These are phyloP conservation scores for Sinocyclocheilus anshuiensis DNA, from an alignment of 2,113 vertebrate species.

Conservation along the genomic window DNA sequence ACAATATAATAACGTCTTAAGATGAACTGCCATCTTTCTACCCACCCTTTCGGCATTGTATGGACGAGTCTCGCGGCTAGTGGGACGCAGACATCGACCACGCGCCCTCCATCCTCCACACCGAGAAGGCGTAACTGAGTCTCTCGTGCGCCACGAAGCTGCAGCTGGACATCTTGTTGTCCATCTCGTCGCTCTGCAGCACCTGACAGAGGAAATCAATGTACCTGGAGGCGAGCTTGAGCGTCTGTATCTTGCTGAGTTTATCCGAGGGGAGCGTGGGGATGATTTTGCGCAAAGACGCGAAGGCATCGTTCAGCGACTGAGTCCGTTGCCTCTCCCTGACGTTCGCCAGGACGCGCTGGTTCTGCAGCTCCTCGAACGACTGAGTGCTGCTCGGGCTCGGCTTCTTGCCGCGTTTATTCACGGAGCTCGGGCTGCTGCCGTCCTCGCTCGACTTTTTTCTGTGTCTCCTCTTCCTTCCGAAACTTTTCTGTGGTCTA, in stretches of 20 bases:
- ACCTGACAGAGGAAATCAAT: constrained; percentile 83
- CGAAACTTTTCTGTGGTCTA: constrained; percentile 72
- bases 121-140: constrained; percentile 83
- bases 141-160: constrained; percentile 84
- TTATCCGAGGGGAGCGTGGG: constrained; percentile 83
- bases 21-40: background rate
- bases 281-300: constrained; percentile 81
- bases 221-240: constrained; percentile 81
- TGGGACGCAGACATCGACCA: constrained; percentile 84
- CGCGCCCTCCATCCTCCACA: constrained; percentile 84
- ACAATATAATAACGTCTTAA: background rate
- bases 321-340: constrained; percentile 81
- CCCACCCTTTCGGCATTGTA: constrained; percentile 73
- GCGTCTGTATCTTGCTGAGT: constrained; percentile 83
- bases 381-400: constrained; percentile 77
- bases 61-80: constrained; percentile 63
- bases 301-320: constrained; percentile 82
- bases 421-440: constrained; percentile 69
- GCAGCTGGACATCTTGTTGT: constrained; percentile 84
- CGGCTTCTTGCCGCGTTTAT: constrained; percentile 74
- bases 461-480: constrained; percentile 74
- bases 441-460: constrained; percentile 77
- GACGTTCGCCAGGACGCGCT: constrained; percentile 81
- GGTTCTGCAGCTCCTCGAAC: constrained; percentile 83
- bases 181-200: constrained; percentile 85